Evolutionary conservation across 2,113 vertebrate species (phyloP).

Genomic region (Myrmecophaga tridactyla): DNA sequence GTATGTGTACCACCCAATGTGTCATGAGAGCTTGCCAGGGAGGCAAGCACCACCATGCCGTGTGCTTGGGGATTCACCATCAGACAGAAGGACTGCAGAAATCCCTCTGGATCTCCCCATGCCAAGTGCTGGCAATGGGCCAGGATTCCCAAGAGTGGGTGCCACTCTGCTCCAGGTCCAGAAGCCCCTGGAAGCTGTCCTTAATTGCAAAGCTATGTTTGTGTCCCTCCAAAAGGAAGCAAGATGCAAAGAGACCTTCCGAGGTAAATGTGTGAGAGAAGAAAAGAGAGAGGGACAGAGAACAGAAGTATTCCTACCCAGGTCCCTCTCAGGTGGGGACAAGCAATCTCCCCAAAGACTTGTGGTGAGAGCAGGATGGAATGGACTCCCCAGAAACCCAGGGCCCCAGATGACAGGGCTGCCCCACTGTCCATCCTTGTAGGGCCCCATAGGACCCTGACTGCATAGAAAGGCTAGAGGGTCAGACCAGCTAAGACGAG

Average conservation of each 20-base stretch:
- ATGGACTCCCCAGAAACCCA: background rate
- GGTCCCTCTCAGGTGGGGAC: background rate
- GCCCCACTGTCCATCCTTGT: background rate
- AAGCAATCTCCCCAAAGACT: background rate
- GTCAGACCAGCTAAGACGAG: background rate
- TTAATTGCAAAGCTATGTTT: background rate
- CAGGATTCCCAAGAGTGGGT: background rate
- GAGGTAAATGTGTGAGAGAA: background rate
- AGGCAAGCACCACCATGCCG: background rate
- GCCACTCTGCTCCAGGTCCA: background rate
- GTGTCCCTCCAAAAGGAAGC: background rate
- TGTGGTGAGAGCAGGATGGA: background rate
- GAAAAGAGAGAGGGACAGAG: background rate
- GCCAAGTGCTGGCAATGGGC: background rate
- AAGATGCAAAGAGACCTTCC: background rate
- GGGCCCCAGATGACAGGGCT: background rate
- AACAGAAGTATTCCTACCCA: background rate
- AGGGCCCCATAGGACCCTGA: background rate
- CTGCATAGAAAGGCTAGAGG: background rate
- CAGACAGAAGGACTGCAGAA: background rate
- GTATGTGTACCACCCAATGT: accelerated
- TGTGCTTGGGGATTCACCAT: background rate
- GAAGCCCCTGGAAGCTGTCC: background rate
- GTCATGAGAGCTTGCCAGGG: background rate
- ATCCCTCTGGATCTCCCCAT: background rate